A percentile compares a stretch with the other conserved stretches of the same genome.
Evolutionary conservation across 2,797 vertebrate genomes (phyloP).

Genomic region (Macropodus opercularis): DNA sequence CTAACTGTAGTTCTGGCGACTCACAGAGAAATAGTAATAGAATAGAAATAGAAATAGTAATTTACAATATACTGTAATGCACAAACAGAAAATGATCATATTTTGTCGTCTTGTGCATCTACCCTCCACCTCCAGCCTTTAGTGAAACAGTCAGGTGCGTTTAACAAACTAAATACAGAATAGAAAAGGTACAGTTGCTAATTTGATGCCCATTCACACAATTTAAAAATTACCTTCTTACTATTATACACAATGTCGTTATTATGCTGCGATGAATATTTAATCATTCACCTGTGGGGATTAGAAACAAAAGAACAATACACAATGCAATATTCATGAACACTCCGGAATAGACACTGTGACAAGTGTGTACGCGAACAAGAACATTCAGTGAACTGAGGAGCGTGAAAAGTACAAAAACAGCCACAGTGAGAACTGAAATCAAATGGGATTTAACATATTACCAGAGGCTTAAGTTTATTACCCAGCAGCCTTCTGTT

Average conservation of each 20-base stretch:
- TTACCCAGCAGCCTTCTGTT: slow-evolving; percentile 27
- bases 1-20: too few species aligned
- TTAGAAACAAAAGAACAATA: slow-evolving; percentile 56
- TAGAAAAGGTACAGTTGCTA: slow-evolving; percentile 1
- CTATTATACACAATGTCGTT: slow-evolving; percentile 29
- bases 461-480: slow-evolving; percentile 35
- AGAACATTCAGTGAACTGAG: slow-evolving; percentile 24
- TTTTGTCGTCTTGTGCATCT: background rate
- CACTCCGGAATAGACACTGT: slow-evolving; percentile 41
- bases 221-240: slow-evolving; percentile 2
- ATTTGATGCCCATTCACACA: slow-evolving; percentile 1
- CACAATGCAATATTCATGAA: slow-evolving; percentile 56
- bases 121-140: slow-evolving; percentile 4
- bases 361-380: slow-evolving; percentile 11
- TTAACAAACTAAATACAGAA: background rate
- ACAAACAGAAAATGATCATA: too few species aligned
- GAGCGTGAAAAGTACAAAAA: slow-evolving; percentile 13
- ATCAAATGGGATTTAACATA: slow-evolving; percentile 43
- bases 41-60: too few species aligned
- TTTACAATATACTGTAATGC: too few species aligned
- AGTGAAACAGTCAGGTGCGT: background rate
- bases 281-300: slow-evolving; percentile 53
- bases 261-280: slow-evolving; percentile 49
- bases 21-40: too few species aligned
- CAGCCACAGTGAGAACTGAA: slow-evolving; percentile 29